phyloP scores from a whole-genome alignment of 2,797 vertebrate species.

The Scyliorhinus canicula region DNA sequence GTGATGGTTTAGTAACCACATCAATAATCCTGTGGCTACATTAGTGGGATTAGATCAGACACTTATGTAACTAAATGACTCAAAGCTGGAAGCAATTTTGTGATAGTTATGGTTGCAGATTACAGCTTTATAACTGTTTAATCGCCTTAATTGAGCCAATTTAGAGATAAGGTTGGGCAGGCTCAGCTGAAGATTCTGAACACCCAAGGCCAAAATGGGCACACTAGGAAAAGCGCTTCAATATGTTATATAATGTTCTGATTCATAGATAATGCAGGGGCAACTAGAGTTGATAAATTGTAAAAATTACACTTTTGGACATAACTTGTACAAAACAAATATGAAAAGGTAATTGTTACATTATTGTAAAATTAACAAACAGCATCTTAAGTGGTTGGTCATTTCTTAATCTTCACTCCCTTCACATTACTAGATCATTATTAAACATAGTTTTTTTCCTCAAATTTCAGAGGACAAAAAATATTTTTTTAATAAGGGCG shows the following conservation, averaged over 20 bases:
- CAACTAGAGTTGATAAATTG: not conserved
- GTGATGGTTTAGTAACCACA: not conserved
- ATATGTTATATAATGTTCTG: not conserved
- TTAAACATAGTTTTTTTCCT: not conserved
- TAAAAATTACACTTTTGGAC: not conserved
- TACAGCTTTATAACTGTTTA: not conserved
- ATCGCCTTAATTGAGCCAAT: not conserved
- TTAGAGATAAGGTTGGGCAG: not conserved
- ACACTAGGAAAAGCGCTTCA: not conserved
- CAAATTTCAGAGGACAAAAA: not conserved
- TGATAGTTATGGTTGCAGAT: not conserved
- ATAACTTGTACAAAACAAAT: not conserved
- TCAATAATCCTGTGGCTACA: not conserved
- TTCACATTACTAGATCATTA: not conserved
- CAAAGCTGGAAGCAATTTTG: not conserved
- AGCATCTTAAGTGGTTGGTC: not conserved
- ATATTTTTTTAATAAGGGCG: not conserved
- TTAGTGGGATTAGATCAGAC: not conserved
- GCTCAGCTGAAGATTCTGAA: not conserved
- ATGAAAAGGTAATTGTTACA: not conserved
- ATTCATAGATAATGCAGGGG: not conserved
- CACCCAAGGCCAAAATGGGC: not conserved
- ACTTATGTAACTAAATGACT: not conserved
- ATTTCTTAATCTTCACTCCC: not conserved
- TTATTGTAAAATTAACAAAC: not conserved